Percentiles rank a stretch among this genome's conserved stretches.
These are phyloP conservation scores for Drosophila buzzatii DNA, from an alignment of 2,888 invertebrate genomes.

Conservation along the genomic window DNA sequence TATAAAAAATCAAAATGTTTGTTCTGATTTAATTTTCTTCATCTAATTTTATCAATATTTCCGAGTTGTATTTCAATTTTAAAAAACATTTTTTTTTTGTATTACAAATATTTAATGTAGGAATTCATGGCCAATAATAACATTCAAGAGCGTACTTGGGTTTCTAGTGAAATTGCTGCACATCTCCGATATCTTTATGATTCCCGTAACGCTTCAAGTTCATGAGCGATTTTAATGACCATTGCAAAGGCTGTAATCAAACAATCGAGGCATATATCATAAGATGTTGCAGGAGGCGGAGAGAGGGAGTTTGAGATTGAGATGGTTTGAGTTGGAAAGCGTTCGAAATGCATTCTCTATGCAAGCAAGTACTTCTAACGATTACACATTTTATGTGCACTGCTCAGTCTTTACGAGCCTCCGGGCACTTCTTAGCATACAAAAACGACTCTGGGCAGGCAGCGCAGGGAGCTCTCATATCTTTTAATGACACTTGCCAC, in stretches of 20 bases:
- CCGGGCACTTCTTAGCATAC: slow-evolving; percentile 69
- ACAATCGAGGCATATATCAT: slow-evolving; percentile 18
- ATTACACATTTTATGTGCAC: slow-evolving; percentile 74
- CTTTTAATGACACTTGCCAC: slow-evolving; percentile 71
- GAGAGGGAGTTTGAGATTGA: not conserved
- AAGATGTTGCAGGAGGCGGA: not conserved
- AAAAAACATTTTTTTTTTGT: not conserved
- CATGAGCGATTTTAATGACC: slow-evolving; percentile 66
- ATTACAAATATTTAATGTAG: not conserved
- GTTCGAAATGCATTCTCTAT: slow-evolving; percentile 50
- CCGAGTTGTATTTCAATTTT: not conserved
- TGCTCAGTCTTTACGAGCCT: slow-evolving; percentile 67
- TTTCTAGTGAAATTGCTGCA: slow-evolving; percentile 24
- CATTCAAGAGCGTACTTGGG: slow-evolving; percentile 22
- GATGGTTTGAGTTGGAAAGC: slow-evolving; percentile 15
- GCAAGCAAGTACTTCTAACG: slow-evolving; percentile 65
- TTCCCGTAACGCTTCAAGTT: slow-evolving; percentile 59
- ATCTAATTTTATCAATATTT: not conserved
- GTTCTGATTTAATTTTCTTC: not conserved
- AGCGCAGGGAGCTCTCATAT: slow-evolving; percentile 28
- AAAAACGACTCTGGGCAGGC: slow-evolving; percentile 29
- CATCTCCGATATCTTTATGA: slow-evolving; percentile 40
- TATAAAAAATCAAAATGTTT: no score
- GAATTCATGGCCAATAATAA: slow-evolving; percentile 11
- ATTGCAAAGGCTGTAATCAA: slow-evolving; percentile 45